These are phyloP conservation scores for Porites divaricata DNA, from an alignment of 92 coral and sea anemone genomes.

Conservation along the genomic window DNA sequence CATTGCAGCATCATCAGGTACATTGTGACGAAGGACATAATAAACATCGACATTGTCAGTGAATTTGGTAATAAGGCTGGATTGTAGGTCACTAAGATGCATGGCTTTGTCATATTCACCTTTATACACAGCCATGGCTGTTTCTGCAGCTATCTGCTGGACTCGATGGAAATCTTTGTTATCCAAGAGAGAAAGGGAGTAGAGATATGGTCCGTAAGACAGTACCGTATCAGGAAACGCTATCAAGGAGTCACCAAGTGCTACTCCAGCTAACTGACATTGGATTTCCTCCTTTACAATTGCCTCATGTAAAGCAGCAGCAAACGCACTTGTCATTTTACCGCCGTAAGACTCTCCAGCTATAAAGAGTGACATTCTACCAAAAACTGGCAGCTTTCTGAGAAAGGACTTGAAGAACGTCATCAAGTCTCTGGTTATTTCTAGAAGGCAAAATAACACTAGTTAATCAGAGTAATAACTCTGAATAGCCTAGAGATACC, in stretches of 20 bases:
- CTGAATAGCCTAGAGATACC: no score
- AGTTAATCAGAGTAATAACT: background rate
- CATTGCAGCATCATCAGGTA: background rate
- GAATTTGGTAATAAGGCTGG: slow-evolving; percentile 23
- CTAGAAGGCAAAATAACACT: slow-evolving; percentile 32
- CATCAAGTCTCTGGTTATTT: slow-evolving; percentile 72
- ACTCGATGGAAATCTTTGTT: slow-evolving; percentile 43
- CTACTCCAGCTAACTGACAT: slow-evolving; percentile 72
- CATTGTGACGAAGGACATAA: slow-evolving; percentile 66
- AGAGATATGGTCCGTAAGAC: slow-evolving; percentile 73
- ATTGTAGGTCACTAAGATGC: slow-evolving; percentile 31
- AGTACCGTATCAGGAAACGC: slow-evolving; percentile 68
- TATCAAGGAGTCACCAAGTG: slow-evolving; percentile 78
- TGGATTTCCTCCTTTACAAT: slow-evolving; percentile 47
- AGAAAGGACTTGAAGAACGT: slow-evolving; percentile 66
- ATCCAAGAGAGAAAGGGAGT: slow-evolving; percentile 75
- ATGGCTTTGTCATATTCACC: slow-evolving; percentile 60
- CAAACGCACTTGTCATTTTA: slow-evolving; percentile 80
- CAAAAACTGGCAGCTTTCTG: slow-evolving; percentile 65
- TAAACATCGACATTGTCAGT: slow-evolving; percentile 83
- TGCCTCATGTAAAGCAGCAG: slow-evolving; percentile 58
- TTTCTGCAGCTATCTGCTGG: slow-evolving; percentile 31
- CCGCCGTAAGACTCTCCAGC: slow-evolving; percentile 89
- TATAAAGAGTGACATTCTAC: slow-evolving; percentile 66
- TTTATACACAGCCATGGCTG: slow-evolving; percentile 54